A percentile compares a stretch with the other conserved stretches of the same genome.
Evolutionary conservation across 2,113 vertebrate genomes (phyloP).

Genomic region (Eonycteris spelaea): DNA sequence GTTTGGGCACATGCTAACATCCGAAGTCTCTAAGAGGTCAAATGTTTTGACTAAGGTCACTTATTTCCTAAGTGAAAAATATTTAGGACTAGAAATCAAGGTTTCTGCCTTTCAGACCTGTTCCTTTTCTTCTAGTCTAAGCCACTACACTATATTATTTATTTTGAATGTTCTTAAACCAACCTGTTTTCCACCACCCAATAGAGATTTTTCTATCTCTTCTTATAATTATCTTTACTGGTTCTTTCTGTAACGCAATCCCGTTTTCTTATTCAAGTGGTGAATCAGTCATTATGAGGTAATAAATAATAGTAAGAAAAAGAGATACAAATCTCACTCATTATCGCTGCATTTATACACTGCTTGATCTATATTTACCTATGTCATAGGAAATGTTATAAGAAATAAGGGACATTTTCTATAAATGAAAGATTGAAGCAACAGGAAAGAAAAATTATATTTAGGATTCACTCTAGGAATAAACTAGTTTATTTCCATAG

Average conservation of each 20-base stretch:
- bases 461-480: neutral
- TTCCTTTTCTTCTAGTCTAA: neutral
- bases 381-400: neutral
- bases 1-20: neutral
- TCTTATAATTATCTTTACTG: neutral
- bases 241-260: neutral
- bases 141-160: neutral
- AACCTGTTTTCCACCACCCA: neutral
- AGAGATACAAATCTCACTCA: neutral
- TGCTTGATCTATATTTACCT: neutral
- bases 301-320: neutral
- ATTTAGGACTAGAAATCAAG: neutral
- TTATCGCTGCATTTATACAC: neutral
- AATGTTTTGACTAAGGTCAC: neutral
- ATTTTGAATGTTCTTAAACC: neutral
- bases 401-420: neutral
- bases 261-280: neutral
- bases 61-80: neutral
- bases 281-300: neutral
- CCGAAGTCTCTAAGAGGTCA: neutral
- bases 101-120: neutral
- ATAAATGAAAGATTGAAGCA: neutral
- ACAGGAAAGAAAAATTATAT: neutral
- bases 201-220: neutral
- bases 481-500: neutral